Base-by-base conservation (phyloP, 2,888 invertebrate species). In the Parochlus steinenii region DNA sequence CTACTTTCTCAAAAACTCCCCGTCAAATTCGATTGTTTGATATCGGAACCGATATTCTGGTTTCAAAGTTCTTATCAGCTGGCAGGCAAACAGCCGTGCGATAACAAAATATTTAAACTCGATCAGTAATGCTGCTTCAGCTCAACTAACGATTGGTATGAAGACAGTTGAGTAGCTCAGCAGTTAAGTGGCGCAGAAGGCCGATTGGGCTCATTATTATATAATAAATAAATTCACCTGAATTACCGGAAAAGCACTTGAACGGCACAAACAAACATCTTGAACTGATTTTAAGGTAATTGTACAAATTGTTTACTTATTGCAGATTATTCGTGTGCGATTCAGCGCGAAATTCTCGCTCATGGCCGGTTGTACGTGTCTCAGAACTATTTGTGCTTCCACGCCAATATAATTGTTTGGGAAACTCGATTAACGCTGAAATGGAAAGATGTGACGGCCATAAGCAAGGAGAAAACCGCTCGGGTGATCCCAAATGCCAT, bases 361-460 rank as follows among this genome's bases (percentile, higher is more conserved):
- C 97, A 97, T 55, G 97, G 97, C 11, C 74, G 95, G 17, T 68
- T 97, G 48, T 97, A 93, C 64, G 81, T 93, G 31, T 87, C 93
- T 1, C 89, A 89, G 63, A 85, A 85, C 60, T 89, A 83, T 67
- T 69, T 95, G 40, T 93, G 93, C 58, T 97, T 97, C 65, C 85
- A 95, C 65, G 92, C 95, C 15, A 95, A 90, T 60, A 93, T 97
- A 53, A 90, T 97, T 58, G 76, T 87, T 49, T 95, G 92, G 92
- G 92, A 93, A 62, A 93, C 90, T 5, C 71, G 69, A 53, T 67
- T 92, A 42, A 74, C 72, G 33, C 67, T 93, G 34, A 74, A 75
- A 46, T 87, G 87, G 76, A 83, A 80, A 54, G 90, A 93, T 49
- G 82, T 97, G 40, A 79, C 82, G 5, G 74, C 83, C 32, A 85